Evolutionary conservation across 2,113 vertebrate genomes (phyloP).

Genomic region (rat (Rattus norvegicus)): GRCr8 NC_086038.1:10441001-10441500

Average conservation of each 20-base stretch:
- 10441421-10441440: not conserved
- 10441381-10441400: not conserved
- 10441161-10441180: not conserved
- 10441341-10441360: not conserved
- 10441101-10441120: not conserved
- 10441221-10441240: constrained; percentile 35
- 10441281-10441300: not conserved
- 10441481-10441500: not conserved
- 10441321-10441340: rapidly evolving
- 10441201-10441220: too few species aligned
- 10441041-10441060: not conserved
- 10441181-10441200: not conserved
- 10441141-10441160: not conserved
- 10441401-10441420: not conserved
- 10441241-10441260: not conserved
- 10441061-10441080: not conserved
- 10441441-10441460: not conserved
- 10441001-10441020: too few species aligned
- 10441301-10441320: not conserved
- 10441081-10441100: not conserved
- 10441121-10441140: constrained; percentile 14
- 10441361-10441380: too few species aligned
- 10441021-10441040: too few species aligned
- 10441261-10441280: not conserved
- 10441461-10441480: not conserved